Evolutionary conservation across 2,113 vertebrate genomes (phyloP), one percentile per base, ranked within the genome.

Genomic region (Tympanuchus pallidicinctus): DNA sequence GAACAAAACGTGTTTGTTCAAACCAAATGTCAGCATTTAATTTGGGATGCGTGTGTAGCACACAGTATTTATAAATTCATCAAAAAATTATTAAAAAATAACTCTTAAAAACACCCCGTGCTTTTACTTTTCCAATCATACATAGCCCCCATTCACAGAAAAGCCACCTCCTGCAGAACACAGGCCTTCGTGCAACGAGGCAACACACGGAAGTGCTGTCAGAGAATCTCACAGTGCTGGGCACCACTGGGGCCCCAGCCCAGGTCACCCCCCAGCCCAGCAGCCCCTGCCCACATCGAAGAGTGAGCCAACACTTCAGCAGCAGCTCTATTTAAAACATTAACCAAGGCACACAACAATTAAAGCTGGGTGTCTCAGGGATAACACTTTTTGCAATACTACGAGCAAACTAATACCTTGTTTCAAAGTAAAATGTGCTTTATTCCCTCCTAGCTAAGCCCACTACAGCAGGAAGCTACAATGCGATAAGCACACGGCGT

Each of bases 301-400:
- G 22, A 40, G 61, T 1, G 69, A 65, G 28, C 18, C n/a, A 27
- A 25, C 3, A 15, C 30, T 64, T 28, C 13, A 13, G 45, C 61
- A 63, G 13, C 24, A 36, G 19, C 38, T 43, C 13, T 73, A 25
- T 36, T 32, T 42, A 18, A 56, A 56, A 43, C 34, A 18, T 38
- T 27, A 47, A 89, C 36, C 2, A 2, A 22, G 40, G 28, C 0
- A 5, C 25, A 18, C 56, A 17, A 5, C 0, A 6, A 42, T 60
- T 21, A 59, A 22, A 10, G 73, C 52, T 89, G 30, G 32, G 8
- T 1, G 3, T 1, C 13, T 67, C 0, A 5, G 36, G 13, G 4
- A 47, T 1, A 20, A 48, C 54, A 15, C 69, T 19, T 50, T 2
- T 16, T 10, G 22, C 56, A 43, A 3, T 1, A 5, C 0, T 17